A percentile compares a stretch with the other conserved stretches of the same genome.
These are phyloP conservation scores for Rostratula benghalensis DNA, from an alignment of 2,113 vertebrate species.

Conservation along the genomic window DNA sequence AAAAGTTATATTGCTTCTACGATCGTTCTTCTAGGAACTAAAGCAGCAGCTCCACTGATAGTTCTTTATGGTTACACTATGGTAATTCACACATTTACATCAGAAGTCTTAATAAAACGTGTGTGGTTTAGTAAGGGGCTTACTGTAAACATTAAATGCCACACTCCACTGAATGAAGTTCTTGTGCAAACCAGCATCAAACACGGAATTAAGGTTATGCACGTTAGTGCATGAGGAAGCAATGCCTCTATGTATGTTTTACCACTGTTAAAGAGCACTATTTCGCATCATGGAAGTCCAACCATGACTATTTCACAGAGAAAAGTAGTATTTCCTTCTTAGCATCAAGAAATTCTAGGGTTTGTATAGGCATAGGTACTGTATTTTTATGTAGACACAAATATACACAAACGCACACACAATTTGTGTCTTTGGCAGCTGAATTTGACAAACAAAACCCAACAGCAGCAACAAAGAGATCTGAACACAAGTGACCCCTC, in stretches of 20 bases:
- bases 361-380: conserved; percentile 31
- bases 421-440: conserved; percentile 73
- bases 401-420: conserved; percentile 30
- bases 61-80: background rate
- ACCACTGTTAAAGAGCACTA: background rate
- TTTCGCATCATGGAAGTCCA: conserved; percentile 29
- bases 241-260: conserved; percentile 17
- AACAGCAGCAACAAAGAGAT: background rate
- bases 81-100: background rate
- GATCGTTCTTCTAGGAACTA: conserved; percentile 5
- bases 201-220: conserved; percentile 1
- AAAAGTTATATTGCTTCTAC: conserved; percentile 40
- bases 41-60: conserved; percentile 6
- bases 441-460: conserved; percentile 1
- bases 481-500: background rate
- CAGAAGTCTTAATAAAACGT: background rate
- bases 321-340: conserved; percentile 36
- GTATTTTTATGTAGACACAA: conserved; percentile 32
- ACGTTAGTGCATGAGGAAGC: conserved; percentile 13
- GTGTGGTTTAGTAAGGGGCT: background rate
- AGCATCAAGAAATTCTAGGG: background rate
- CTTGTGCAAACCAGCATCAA: conserved; percentile 65
- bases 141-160: conserved; percentile 38
- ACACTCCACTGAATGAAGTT: background rate
- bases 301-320: conserved; percentile 23